Evolutionary conservation across 2,888 invertebrate genomes (phyloP), one percentile per base, ranked within the genome.

Genomic region (Calameuta filiformis): DNA sequence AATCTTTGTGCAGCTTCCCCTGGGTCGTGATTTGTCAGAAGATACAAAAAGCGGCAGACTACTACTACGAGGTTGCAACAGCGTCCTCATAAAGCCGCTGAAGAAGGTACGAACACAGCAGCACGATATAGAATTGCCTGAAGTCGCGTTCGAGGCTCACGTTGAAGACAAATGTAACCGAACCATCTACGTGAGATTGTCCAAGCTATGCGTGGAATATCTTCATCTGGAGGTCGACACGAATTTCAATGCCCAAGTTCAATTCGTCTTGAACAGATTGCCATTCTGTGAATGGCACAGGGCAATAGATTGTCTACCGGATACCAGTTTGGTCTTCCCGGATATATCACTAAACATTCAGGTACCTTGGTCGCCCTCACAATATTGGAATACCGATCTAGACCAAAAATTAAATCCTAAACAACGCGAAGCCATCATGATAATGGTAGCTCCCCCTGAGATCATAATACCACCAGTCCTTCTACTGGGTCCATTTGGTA

Each of bases 261-360:
- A 96, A 88, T 97, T 97, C 89, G 95, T 96, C 87, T 89, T 97
- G 81, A 97, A 96, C 89, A 93, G 97, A 73, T 92, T 96, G 81
- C 95, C 96, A 0, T 95, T 96, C 85, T 96, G 96, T 91, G 96
- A 97, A 89, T 97, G 96, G 96, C 97, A 96, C 88, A 94, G 95
- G 89, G 96, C 96, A 0, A 94, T 97, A 34, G 97, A 97, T 89
- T 94, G 94, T 87, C 94, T 97, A 71, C 93, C 94, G 0, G 94
- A 95, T 85, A 94, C 95, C 77, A 93, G 94, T 74, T 92, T 96
- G 69, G 94, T 97, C 68, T 96, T 96, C 88, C 96, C 97, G 0
- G 94, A 95, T 80, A 35, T 93, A 93, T 78, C 89, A 94, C 68
- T 93, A 94, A 56, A 23, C 9, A 77, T 75, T 30, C 35, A 92